Base-by-base conservation (phyloP, 2,888 invertebrate species). In the Pasiphila rectangulata region DNA sequence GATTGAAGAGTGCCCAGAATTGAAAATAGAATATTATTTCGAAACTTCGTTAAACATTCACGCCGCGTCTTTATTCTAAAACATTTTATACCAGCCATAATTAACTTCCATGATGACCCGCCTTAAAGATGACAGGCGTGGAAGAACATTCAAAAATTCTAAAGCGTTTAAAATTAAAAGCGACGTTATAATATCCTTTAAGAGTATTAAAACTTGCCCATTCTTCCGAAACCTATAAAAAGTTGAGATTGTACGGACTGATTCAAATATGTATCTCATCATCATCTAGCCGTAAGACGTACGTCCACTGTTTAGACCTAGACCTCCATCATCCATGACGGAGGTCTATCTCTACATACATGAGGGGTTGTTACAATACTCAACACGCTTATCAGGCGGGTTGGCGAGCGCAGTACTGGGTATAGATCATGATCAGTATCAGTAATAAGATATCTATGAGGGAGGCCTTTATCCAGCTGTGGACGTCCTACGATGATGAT, bases 81-180 rank as follows among this genome's bases (percentile, higher is more conserved):
- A 49, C 35, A 24, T 51, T 42, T 46, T 32, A 23, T 23, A 29
- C n/a, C 9, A 19, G 25, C 43, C 29, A 44, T 44, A 46, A 50
- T 45, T 46, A 54, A 47, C 36, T 35, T 24, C 9, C 7, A 30
- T 30, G 35, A 23, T 27, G 40, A 45, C 47, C 39, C 57, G 56
- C 54, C 54, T 58, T 52, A 64, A 69, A 68, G 52, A 56, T 71
- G 69, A 75, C 57, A 67, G 73, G 70, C 75, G 63, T 57, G 57
- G 62, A 63, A 63, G 50, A 54, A 75, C 67, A 74, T 69, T 67
- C 69, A 75, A 74, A 54, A 75, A 67, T 73, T 69, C 67, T 67
- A 75, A 73, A 73, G 66, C 75, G 68, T 72, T 70, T 71, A 72
- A 78, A 83, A 85, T 84, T 78, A 76, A 67, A 74, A 78, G 72